Percentiles rank a stretch among this genome's conserved stretches.
Evolutionary conservation across 2,113 vertebrate genomes (phyloP).

Genomic region (Pterocles gutturalis): DNA sequence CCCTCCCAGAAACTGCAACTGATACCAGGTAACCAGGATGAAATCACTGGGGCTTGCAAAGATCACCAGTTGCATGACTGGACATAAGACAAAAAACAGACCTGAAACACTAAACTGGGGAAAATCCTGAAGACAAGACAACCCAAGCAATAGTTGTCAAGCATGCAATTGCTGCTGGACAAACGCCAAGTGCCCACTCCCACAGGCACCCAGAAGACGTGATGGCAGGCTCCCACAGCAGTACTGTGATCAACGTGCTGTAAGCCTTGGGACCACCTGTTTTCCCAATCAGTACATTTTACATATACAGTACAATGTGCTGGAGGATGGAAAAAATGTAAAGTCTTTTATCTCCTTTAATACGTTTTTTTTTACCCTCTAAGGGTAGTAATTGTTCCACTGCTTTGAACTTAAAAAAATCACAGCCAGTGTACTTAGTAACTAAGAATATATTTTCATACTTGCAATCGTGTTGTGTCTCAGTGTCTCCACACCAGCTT

Average conservation of each 20-base stretch:
- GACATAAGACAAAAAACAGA: background rate
- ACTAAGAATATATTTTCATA: background rate
- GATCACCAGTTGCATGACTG: background rate
- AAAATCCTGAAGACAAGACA: background rate
- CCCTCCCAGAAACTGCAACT: background rate
- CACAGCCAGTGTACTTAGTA: background rate
- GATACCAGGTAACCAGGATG: background rate
- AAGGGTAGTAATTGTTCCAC: background rate
- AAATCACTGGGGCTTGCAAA: background rate
- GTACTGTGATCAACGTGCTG: background rate
- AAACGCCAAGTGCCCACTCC: background rate
- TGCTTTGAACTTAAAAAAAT: background rate
- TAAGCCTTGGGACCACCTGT: background rate
- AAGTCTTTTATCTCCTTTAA: background rate
- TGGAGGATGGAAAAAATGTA: background rate
- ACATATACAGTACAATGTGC: background rate
- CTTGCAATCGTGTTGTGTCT: background rate
- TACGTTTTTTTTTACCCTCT: background rate
- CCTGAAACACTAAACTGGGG: background rate
- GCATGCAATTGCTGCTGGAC: background rate
- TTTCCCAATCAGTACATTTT: background rate
- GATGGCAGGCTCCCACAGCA: background rate
- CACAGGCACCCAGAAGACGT: no score
- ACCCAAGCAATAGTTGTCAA: background rate
- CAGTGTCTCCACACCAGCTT: conserved; percentile 2